Base-by-base conservation (phyloP, 2,113 vertebrate genomes). In the Lynx canadensis region DNA sequence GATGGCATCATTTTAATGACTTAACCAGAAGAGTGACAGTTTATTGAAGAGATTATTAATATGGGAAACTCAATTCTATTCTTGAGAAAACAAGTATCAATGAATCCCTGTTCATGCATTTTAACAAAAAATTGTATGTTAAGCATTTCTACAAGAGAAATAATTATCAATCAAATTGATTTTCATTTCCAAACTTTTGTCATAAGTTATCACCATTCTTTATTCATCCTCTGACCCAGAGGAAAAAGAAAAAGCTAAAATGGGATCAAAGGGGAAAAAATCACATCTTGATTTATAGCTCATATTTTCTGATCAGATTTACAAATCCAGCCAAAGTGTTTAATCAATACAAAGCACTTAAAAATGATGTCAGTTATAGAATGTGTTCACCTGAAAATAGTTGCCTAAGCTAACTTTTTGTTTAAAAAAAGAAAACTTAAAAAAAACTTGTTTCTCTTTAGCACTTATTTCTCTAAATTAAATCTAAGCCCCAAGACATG, bases 281-380 rank as follows among this genome's bases (percentile, higher is more conserved):
- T 86, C 48, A 89, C 31, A 76, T 48, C 27, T 29, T 95, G 86
- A 96, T 97, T 96, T 98, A 97, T 38, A 89, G 48, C 76, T 89
- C 91, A 94, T 96, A 94, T 94, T 97, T 98, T 98, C 88, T 94
- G 80, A 97, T 94, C 94, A 96, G 76, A 97, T 60, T 96, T 97
- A 95, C 95, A 98, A 97, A 97, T 96, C 78, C 76, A 97, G 48
- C 90, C 97, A 93, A 97, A 98, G 83, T 97, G 84, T 96, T 98
- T 97, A 97, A 97, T 98, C 97, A 98, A 97, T 98, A 96, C 5
- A 89, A 68, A 97, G 83, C 96, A 97, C 97, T 96, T 97, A 93
- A 95, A 97, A 97, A 96, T 97, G 90, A 97, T 97, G 92, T 97
- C 97, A 97, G 81, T 90, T 96, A 71, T 23, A 95, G 68, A 97